Conservation (phyloP, 2,797 vertebrate genomes). For the Sternotherus odoratus region DNA sequence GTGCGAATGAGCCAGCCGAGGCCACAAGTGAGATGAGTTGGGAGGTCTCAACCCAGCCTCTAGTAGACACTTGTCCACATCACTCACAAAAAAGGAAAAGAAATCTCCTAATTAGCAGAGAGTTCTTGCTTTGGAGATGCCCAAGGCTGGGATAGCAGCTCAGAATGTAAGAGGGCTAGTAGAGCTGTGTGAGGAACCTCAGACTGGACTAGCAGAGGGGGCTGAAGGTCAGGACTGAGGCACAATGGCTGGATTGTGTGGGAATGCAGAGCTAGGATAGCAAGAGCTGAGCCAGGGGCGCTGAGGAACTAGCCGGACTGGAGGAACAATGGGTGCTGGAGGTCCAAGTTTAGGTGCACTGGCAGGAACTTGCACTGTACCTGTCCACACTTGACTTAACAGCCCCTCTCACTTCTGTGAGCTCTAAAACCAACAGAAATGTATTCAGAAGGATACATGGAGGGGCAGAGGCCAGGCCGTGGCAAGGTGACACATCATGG, state of each 20-base stretch:
- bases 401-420: slow-evolving; percentile 24
- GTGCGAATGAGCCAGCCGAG: not conserved
- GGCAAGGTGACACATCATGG: slow-evolving; percentile 30
- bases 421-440: not conserved
- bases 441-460: not conserved
- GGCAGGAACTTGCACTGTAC: accelerated
- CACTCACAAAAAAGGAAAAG: not conserved
- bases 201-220: not conserved
- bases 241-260: not conserved
- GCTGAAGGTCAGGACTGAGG: not conserved
- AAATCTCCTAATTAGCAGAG: not conserved
- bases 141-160: not conserved
- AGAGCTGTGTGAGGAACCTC: not conserved
- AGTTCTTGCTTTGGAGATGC: not conserved
- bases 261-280: not conserved
- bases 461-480: slow-evolving; percentile 32
- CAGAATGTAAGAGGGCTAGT: not conserved
- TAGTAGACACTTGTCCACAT: not conserved
- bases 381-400: not conserved
- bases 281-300: not conserved
- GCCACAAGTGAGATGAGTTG: not conserved
- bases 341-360: not conserved
- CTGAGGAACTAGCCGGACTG: not conserved
- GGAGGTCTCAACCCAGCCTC: not conserved
- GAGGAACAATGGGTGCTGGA: not conserved